Percentiles rank a stretch among this genome's conserved stretches.
Evolutionary conservation across 2,113 vertebrate species (phyloP).

Genomic region (Crypturellus undulatus): DNA sequence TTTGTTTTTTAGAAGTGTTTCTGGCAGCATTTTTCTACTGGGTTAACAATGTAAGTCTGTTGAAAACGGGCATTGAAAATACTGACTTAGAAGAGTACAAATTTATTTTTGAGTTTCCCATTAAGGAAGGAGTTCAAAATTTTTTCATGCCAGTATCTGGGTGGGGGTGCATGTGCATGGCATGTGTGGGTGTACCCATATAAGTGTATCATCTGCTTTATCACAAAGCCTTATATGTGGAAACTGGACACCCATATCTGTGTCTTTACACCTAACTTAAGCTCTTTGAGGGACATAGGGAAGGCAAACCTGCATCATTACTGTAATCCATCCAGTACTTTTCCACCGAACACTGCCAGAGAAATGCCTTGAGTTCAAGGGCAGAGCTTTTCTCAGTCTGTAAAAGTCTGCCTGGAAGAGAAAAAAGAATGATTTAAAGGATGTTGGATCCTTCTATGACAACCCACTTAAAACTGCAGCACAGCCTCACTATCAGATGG

Average conservation of each 20-base stretch:
- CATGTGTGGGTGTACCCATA: rapidly evolving
- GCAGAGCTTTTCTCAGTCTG: neutral
- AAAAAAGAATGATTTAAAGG: neutral
- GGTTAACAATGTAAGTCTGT: neutral
- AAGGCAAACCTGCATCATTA: neutral
- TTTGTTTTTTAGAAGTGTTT: neutral
- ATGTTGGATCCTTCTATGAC: neutral
- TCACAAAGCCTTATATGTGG: neutral
- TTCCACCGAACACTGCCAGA: neutral
- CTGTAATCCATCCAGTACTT: neutral
- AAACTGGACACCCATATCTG: neutral
- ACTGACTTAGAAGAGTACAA: neutral
- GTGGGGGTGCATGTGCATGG: rapidly evolving
- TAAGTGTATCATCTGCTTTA: rapidly evolving
- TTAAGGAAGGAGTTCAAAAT: neutral
- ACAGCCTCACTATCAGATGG: neutral
- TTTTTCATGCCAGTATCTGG: neutral
- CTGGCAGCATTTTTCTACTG: neutral
- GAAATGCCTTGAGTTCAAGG: neutral
- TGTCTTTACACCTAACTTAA: neutral
- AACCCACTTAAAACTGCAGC: neutral
- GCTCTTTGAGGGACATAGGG: neutral
- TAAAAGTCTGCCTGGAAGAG: neutral
- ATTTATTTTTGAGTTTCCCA: neutral
- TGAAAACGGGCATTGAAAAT: neutral